Conservation (phyloP, 2,113 vertebrate genomes). For the Eublepharis macularius region DNA sequence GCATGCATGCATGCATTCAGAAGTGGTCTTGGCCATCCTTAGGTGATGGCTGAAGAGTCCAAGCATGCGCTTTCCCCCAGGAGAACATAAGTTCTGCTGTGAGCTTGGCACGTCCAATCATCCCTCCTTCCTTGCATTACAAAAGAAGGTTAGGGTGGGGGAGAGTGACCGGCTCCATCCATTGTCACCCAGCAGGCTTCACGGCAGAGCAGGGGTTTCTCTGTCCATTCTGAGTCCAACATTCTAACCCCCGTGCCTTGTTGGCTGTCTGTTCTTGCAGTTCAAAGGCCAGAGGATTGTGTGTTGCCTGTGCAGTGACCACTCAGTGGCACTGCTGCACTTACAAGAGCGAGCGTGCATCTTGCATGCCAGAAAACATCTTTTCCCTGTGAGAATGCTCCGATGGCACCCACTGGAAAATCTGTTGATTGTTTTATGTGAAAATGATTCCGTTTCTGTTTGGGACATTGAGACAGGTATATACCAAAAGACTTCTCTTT, state of each 20-base stretch:
- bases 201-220: no score
- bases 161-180: no score
- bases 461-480: slow-evolving; percentile 85
- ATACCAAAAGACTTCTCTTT: fast-evolving
- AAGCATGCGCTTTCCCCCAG: no score
- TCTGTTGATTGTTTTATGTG: slow-evolving; percentile 77
- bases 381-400: slow-evolving; percentile 77
- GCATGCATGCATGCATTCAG: neutral
- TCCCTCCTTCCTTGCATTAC: no score
- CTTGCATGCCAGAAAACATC: slow-evolving; percentile 77
- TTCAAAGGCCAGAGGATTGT: slow-evolving; percentile 61
- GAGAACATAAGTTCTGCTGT: no score
- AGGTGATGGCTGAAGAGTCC: no score
- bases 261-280: slow-evolving; percentile 52
- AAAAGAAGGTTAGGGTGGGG: neutral
- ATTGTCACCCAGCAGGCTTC: no score
- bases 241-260: no score
- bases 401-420: slow-evolving; percentile 75
- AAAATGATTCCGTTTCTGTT: slow-evolving; percentile 77
- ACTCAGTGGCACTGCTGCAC: slow-evolving; percentile 76
- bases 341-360: slow-evolving; percentile 71
- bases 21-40: no score
- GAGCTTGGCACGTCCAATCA: no score
- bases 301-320: slow-evolving; percentile 77
- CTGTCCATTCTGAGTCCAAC: no score